A percentile compares a stretch with the other conserved stretches of the same genome.
phyloP scores from a whole-genome alignment of 2,797 vertebrate genomes.

The Carduelis carduelis region DNA sequence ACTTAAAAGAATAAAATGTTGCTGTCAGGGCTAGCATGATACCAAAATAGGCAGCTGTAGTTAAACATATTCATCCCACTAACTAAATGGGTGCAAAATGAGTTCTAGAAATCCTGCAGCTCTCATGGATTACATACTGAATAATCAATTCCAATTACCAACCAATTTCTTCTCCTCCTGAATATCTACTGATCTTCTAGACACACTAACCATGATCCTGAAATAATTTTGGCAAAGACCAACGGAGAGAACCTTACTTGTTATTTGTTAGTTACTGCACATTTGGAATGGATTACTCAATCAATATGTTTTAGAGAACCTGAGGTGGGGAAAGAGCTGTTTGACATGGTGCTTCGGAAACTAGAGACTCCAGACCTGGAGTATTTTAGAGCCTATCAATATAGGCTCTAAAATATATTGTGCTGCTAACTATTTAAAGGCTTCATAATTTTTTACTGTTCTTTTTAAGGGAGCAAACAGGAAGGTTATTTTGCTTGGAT shows the following conservation, averaged over 20 bases:
- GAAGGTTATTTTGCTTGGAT: background rate
- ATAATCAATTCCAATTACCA: background rate
- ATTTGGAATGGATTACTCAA: background rate
- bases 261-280: background rate
- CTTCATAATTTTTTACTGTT: background rate
- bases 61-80: background rate
- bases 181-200: conserved; percentile 38
- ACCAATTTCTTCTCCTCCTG: background rate
- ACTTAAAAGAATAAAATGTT: conserved; percentile 34
- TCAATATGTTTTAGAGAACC: background rate
- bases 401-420: background rate
- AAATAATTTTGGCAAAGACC: conserved; percentile 63
- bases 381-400: background rate
- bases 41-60: conserved; percentile 19
- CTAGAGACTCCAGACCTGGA: background rate
- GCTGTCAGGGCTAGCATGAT: conserved; percentile 17
- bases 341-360: background rate
- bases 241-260: conserved; percentile 31
- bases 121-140: background rate
- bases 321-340: conserved; percentile 57
- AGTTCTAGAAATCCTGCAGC: background rate
- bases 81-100: background rate
- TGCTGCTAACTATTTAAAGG: background rate
- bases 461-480: background rate
- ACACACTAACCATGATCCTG: conserved; percentile 48